Conservation (phyloP, 2,797 vertebrate species). For the Carcharodon carcharias region DNA sequence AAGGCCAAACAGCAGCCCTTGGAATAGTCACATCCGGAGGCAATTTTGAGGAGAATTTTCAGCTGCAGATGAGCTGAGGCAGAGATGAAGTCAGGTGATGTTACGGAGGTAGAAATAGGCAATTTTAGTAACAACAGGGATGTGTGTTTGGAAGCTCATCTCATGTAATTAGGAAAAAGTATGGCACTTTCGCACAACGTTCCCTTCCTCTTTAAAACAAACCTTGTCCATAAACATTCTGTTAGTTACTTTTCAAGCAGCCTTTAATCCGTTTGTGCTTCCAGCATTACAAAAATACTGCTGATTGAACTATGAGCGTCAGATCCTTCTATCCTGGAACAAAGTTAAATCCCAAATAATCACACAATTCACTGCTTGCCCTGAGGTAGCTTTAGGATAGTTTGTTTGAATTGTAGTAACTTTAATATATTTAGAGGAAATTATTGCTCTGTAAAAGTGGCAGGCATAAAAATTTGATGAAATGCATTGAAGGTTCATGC, state of each 20-base stretch:
- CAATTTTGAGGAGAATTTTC: too few species aligned
- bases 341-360: background rate
- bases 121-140: too few species aligned
- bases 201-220: background rate
- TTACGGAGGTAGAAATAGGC: too few species aligned
- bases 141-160: too few species aligned
- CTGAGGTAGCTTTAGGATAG: background rate
- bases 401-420: background rate
- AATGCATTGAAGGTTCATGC: background rate
- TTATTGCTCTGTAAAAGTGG: background rate
- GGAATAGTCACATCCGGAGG: too few species aligned
- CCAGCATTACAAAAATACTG: background rate
- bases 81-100: too few species aligned
- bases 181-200: background rate
- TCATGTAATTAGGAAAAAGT: too few species aligned
- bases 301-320: background rate
- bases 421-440: background rate
- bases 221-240: background rate
- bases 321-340: background rate
- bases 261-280: background rate
- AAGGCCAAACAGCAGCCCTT: too few species aligned
- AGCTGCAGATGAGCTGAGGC: too few species aligned
- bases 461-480: too few species aligned
- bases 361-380: background rate
- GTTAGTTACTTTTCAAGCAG: background rate